Evolutionary conservation across 2,113 vertebrate species (phyloP).

Genomic region (Atlantisia rogersi): DNA sequence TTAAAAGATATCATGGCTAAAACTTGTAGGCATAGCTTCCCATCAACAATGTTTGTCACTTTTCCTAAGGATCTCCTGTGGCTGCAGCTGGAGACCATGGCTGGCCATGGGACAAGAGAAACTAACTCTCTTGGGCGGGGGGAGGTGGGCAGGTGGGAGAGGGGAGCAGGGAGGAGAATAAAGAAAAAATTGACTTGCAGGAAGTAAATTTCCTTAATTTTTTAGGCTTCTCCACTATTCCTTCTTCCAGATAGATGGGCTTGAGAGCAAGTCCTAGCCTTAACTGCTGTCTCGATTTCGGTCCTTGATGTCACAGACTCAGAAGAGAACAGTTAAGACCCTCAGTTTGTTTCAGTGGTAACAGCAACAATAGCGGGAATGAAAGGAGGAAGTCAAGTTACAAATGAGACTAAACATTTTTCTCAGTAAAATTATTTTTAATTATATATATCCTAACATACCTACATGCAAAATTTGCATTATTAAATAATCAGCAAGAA

Average conservation of each 20-base stretch:
- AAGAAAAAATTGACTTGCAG: not conserved
- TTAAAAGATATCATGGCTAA: not conserved
- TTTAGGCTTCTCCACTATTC: not conserved
- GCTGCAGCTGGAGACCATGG: not conserved
- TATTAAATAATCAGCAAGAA: not conserved
- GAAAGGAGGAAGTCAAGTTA: not conserved
- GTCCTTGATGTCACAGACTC: not conserved
- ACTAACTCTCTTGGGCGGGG: fast-evolving
- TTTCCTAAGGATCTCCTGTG: not conserved
- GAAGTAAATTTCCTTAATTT: not conserved
- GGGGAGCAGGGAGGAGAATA: not conserved
- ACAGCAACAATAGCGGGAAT: not conserved
- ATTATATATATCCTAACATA: not conserved
- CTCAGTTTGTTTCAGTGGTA: not conserved
- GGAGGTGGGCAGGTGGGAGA: no score
- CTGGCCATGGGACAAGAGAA: not conserved
- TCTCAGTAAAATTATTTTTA: not conserved
- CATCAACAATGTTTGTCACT: not conserved
- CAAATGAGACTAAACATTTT: not conserved
- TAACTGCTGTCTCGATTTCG: not conserved
- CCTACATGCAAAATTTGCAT: not conserved
- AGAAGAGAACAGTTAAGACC: not conserved
- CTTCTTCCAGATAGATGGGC: not conserved
- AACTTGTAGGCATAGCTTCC: not conserved
- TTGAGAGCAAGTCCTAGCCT: not conserved